Base-by-base conservation (phyloP, 1,140 invertebrate species). In the Caenorhabditis briggsae region DNA sequence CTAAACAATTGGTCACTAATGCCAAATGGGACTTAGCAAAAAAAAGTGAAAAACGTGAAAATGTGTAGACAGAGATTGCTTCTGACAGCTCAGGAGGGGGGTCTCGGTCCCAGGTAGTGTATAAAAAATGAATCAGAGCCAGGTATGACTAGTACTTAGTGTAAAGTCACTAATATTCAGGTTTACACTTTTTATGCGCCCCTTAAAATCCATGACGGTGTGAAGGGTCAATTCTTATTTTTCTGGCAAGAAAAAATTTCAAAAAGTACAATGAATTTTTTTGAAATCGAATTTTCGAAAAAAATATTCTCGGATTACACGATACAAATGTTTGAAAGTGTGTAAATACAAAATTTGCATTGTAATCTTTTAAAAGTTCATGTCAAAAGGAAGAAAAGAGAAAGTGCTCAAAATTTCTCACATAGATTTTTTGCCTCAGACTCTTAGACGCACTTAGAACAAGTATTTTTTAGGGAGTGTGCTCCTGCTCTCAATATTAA, bases 101-200 rank as follows among this genome's bases (percentile, higher is more conserved):
- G 11, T 5, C 14, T 12, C 43, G 20, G 64, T 33, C 33, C 23
- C 23, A 65, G 61, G 61, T 65, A 41, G 33, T 53, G 50, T 53
- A 53, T 53, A 53, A 16, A 41, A 65, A 65, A 33, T 70, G 64
- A 70, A 70, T 70, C 64, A 53, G 46, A 78, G 7, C 20, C 70
- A 78, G n/a, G 46, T 50, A 78, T 78, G 70, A 78, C 70, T 78
- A 78, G 70, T 50, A 53, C 14, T 25, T 70, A 70, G 43, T 70
- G 70, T 78, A 33, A 46, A 50, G 9, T 78, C 9, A n/a, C 20
- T 78, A 78, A 50, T 78, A 78, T 78, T 50, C 43, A 53, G 70
- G 6, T 48, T 78, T 78, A 78, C 70, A 78, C 46, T 70, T 18
- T 64, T 33, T 25, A 33, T 33, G 61, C 2, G 23, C 33, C 61